A percentile compares a stretch with the other conserved stretches of the same genome.
Conservation (phyloP, 2,113 vertebrate species). For the Rhea americana region DNA sequence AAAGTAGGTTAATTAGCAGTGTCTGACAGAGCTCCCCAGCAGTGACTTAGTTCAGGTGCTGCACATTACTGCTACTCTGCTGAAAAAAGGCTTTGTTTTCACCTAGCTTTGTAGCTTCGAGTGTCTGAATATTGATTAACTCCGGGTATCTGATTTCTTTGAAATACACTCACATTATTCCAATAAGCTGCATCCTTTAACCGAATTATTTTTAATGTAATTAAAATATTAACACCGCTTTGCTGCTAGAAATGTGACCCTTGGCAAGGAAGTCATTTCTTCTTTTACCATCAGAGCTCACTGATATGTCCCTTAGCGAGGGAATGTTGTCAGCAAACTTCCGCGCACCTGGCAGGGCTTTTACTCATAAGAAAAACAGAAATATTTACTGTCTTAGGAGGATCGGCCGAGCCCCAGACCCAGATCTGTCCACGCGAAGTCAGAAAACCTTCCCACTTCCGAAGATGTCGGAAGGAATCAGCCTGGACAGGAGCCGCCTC, state of each 20-base stretch:
- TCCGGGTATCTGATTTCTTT: slow-evolving; percentile 47
- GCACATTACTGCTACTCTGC: slow-evolving; percentile 5
- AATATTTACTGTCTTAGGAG: neutral
- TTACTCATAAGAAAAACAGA: neutral
- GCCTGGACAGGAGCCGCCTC: neutral
- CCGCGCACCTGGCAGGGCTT: accelerated
- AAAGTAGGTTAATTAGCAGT: slow-evolving; percentile 76
- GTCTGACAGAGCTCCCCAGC: slow-evolving; percentile 60
- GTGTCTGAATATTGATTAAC: slow-evolving; percentile 63
- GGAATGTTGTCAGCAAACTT: neutral
- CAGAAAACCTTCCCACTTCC: neutral
- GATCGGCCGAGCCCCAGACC: neutral
- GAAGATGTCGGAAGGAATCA: neutral
- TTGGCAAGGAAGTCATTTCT: neutral
- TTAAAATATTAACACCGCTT: slow-evolving; percentile 34
- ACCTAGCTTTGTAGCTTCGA: slow-evolving; percentile 42
- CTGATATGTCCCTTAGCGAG: neutral
- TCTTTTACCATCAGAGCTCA: neutral
- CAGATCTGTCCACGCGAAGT: neutral
- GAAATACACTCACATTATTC: slow-evolving; percentile 3
- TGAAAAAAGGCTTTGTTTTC: slow-evolving; percentile 58
- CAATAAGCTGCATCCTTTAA: slow-evolving; percentile 12
- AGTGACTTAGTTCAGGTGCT: slow-evolving; percentile 68
- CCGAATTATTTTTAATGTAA: neutral
- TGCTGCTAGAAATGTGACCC: neutral